A percentile compares a stretch with the other conserved stretches of the same genome.
phyloP scores from a whole-genome alignment of 2,888 invertebrate species.

The Mystacides longicornis region DNA sequence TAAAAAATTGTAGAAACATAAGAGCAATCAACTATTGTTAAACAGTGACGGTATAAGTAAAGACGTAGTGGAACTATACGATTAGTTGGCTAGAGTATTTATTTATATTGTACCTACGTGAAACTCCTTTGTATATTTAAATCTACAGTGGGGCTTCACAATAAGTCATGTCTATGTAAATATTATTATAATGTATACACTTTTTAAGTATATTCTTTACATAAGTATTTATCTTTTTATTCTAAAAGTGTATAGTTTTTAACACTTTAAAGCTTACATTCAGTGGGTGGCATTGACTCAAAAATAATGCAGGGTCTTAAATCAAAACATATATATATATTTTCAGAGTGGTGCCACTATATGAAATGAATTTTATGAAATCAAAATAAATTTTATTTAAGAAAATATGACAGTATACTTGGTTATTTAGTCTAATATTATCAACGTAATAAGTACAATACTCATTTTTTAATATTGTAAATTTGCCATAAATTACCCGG shows the following conservation, averaged over 20 bases:
- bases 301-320: slow-evolving; percentile 26
- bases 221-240: slow-evolving; percentile 6
- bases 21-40: slow-evolving; percentile 9
- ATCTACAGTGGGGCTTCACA: neutral
- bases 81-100: slow-evolving; percentile 11
- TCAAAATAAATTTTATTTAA: slow-evolving; percentile 2
- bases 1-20: slow-evolving; percentile 8
- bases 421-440: neutral
- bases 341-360: slow-evolving; percentile 25
- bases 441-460: too few species aligned
- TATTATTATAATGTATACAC: too few species aligned
- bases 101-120: slow-evolving; percentile 6
- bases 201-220: slow-evolving; percentile 1
- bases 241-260: slow-evolving; percentile 9
- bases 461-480: too few species aligned
- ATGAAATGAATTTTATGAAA: slow-evolving; percentile 14
- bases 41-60: slow-evolving; percentile 2
- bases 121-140: slow-evolving; percentile 18
- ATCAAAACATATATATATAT: slow-evolving; percentile 26
- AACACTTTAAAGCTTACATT: slow-evolving; percentile 14
- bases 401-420: neutral
- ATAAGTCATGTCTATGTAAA: neutral
- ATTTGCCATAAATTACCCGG: too few species aligned
- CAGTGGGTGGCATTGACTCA: slow-evolving; percentile 25
- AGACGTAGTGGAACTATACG: neutral